Conservation (phyloP, 2,113 vertebrate species). For the Picathartes gymnocephalus region DNA sequence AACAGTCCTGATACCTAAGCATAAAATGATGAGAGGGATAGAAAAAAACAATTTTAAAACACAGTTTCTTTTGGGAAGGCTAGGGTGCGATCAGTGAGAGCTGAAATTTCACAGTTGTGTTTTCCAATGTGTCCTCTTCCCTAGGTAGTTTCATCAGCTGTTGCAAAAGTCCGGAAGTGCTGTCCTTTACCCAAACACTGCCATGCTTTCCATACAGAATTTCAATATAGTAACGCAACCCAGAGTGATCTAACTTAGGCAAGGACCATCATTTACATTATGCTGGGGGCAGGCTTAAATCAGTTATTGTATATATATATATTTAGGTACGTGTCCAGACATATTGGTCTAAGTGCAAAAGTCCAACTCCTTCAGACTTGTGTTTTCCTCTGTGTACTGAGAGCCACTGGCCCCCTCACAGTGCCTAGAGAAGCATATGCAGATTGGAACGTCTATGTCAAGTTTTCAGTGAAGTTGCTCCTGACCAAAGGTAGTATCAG, state of each 20-base stretch:
- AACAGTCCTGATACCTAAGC: neutral
- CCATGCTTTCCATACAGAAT: neutral
- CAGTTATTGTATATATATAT: neutral
- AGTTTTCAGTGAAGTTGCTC: neutral
- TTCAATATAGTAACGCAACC: neutral
- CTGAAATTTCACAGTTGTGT: neutral
- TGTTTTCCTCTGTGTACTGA: neutral
- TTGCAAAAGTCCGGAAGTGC: neutral
- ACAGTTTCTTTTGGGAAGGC: neutral
- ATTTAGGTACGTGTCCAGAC: neutral
- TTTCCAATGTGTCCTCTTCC: neutral
- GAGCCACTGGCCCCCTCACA: neutral
- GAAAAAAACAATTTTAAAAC: neutral
- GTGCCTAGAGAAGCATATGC: neutral
- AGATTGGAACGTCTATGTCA: neutral
- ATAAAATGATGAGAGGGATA: neutral
- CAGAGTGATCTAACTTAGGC: neutral
- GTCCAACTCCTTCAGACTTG: neutral
- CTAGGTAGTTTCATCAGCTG: neutral
- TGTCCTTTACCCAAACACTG: neutral
- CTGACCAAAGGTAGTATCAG: neutral
- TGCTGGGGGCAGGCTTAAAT: neutral
- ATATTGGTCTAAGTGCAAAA: neutral
- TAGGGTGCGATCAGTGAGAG: accelerated
- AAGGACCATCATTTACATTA: neutral